Evolutionary conservation across 2,797 vertebrate genomes (phyloP), one percentile per base, ranked within the genome.

Genomic region (Tangara arthus): DNA sequence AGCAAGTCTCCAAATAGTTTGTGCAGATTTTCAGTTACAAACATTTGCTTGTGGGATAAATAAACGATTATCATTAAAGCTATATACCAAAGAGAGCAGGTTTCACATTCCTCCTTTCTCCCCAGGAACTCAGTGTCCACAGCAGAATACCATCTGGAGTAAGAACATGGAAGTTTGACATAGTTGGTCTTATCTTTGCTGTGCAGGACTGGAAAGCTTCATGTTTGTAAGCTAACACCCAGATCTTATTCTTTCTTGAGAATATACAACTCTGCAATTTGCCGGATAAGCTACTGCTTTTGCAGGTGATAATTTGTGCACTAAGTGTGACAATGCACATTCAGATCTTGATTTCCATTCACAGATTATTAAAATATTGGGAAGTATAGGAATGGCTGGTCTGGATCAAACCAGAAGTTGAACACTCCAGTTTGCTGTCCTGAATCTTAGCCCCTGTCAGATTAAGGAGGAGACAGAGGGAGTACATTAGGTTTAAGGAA

Each of bases 191-290:
- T 96, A 96, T 94, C 95, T 96, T 93, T 70, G 23, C 55, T 77
- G 53, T 37, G 57, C 95, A 95, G 93, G 37, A 80, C 85, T 94
- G 68, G 85, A 93, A 87, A 94, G 68, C 80, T 90, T 86, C 86
- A 35, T 57, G 42, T 94, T 88, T 94, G 82, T 77, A 93, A 87
- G 95, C 89, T 94, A 94, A 95, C 93, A 92, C 88, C 93, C 93
- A 89, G 86, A 94, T 96, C 90, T 93, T 91, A 85, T 37, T 94
- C 73, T 91, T 94, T 42, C 77, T 93, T 47, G 23, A 66, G 80
- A 92, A 90, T 89, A 87, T 12, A 77, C 6, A 12, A 66, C 71
- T 8, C 1, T 82, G 68, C 56, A 82, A 27, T 82, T 89, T 90
- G 46, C 64, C 50, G 82, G 95, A 97, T 93, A 96, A 97, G 24